These are phyloP conservation scores for Cyclophora punctaria DNA, from an alignment of 2,888 invertebrate genomes.

Conservation along the genomic window DNA sequence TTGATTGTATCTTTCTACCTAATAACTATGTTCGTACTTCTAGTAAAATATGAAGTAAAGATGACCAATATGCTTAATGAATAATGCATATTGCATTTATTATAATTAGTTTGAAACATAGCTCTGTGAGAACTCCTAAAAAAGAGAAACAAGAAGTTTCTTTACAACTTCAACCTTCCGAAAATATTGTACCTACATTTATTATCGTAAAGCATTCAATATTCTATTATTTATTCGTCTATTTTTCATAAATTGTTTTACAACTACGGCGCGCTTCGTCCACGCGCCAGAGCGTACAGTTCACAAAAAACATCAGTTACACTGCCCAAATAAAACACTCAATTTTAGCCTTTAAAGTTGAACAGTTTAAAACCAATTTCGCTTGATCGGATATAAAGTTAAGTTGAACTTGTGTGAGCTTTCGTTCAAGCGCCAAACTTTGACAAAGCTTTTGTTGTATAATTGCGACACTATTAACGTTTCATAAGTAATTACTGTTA, in stretches of 20 bases:
- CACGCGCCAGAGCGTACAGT: conserved; percentile 36
- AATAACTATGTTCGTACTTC: too few species aligned
- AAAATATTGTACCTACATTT: conserved; percentile 50
- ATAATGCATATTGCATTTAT: too few species aligned
- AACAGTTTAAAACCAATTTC: not conserved
- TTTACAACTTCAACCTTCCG: conserved; percentile 45
- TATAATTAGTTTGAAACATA: too few species aligned
- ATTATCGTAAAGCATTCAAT: conserved; percentile 49
- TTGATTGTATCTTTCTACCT: too few species aligned
- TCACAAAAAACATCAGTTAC: not conserved
- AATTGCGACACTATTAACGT: conserved; percentile 6
- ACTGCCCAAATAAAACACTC: too few species aligned
- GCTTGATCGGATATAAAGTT: too few species aligned
- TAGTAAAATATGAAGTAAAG: too few species aligned
- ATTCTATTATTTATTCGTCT: conserved; percentile 48
- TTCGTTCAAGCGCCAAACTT: conserved; percentile 6
- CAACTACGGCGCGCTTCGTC: conserved; percentile 53
- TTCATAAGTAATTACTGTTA: conserved; percentile 18
- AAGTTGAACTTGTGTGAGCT: not conserved
- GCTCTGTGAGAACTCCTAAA: conserved; percentile 21
- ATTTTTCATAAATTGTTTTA: conserved; percentile 53
- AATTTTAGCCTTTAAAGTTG: too few species aligned
- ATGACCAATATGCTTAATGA: too few species aligned
- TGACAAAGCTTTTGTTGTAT: conserved; percentile 8
- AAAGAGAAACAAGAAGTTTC: conserved; percentile 27